These are phyloP conservation scores for Acanthurus lineatus DNA, from an alignment of 2,797 vertebrate species.

Conservation along the genomic window DNA sequence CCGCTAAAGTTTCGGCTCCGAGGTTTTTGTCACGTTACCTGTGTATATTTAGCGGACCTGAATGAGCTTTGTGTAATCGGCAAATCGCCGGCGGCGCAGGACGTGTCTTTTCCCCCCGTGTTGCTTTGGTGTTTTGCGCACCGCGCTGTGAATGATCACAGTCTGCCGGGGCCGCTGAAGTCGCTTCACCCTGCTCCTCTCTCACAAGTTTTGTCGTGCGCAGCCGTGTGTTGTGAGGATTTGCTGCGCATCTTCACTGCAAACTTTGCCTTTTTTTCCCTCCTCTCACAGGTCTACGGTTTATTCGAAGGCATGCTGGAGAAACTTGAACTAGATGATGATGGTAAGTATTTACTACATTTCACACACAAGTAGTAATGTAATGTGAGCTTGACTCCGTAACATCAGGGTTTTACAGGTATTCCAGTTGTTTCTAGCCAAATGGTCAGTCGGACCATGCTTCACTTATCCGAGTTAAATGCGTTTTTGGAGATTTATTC, in stretches of 20 bases:
- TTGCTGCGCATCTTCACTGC: conserved; percentile 24
- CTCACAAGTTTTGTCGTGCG: conserved; percentile 66
- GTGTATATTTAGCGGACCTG: conserved; percentile 35
- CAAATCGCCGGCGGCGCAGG: conserved; percentile 18
- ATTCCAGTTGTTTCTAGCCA: background rate
- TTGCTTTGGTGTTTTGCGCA: conserved; percentile 39
- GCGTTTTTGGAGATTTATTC: conserved; percentile 1
- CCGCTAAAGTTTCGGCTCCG: conserved; percentile 45
- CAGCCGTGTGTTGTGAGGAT: conserved; percentile 7
- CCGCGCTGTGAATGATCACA: conserved; percentile 14
- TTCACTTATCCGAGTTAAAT: background rate
- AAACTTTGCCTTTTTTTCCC: conserved; percentile 34
- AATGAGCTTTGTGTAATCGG: background rate
- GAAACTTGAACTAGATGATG: conserved; percentile 88
- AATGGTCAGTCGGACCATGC: no score
- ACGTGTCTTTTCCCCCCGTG: background rate
- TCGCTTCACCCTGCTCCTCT: conserved; percentile 48
- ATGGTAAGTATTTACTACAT: conserved; percentile 74
- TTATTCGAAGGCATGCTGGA: conserved; percentile 88
- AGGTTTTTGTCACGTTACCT: conserved; percentile 16
- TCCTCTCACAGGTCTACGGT: conserved; percentile 75
- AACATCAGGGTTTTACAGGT: background rate
- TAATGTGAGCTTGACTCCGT: conserved; percentile 12
- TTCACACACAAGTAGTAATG: background rate
- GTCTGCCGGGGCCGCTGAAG: conserved; percentile 34